Percentiles rank a stretch among this genome's conserved stretches.
Conservation (phyloP, 2,888 invertebrate genomes). For the Polyommatus iphigenia region DNA sequence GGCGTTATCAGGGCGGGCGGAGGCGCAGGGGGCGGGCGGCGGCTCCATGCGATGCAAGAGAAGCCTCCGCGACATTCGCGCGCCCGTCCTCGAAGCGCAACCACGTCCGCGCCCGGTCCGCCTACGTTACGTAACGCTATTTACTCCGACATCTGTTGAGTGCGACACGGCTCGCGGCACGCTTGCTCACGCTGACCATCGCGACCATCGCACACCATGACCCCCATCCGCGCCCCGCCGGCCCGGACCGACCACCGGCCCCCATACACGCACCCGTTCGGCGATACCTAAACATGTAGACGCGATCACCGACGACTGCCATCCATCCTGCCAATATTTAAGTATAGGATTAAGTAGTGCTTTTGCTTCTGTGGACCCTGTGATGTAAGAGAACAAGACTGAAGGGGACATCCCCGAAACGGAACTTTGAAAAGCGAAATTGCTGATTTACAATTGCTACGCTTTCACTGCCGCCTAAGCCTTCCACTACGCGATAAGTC, state of each 20-base stretch:
- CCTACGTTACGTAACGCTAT: slow-evolving; percentile 66
- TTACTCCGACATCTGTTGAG: slow-evolving; percentile 73
- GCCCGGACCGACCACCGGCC: slow-evolving; percentile 48
- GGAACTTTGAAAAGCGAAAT: slow-evolving; percentile 45
- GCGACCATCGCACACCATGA: slow-evolving; percentile 65
- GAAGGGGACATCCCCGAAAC: slow-evolving; percentile 43
- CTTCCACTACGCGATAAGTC: slow-evolving; percentile 57
- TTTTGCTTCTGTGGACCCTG: slow-evolving; percentile 52
- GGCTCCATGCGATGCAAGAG: slow-evolving; percentile 49
- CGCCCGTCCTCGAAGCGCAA: slow-evolving; percentile 64
- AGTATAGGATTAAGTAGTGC: slow-evolving; percentile 52
- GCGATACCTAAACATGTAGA: slow-evolving; percentile 58
- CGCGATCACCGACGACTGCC: slow-evolving; percentile 54
- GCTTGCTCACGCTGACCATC: slow-evolving; percentile 70
- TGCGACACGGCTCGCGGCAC: slow-evolving; percentile 59
- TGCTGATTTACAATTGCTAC: slow-evolving; percentile 59
- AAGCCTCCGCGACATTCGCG: slow-evolving; percentile 67
- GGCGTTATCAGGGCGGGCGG: slow-evolving; percentile 46
- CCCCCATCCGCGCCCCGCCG: slow-evolving; percentile 50
- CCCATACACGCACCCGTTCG: slow-evolving; percentile 54
- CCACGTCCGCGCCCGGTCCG: slow-evolving; percentile 60
- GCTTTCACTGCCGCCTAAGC: slow-evolving; percentile 64
- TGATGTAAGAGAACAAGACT: slow-evolving; percentile 51
- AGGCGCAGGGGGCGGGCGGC: slow-evolving; percentile 45
- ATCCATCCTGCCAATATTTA: slow-evolving; percentile 49